phyloP scores from a whole-genome alignment of 1,140 invertebrate genomes.

The Bombus balteatus region DNA sequence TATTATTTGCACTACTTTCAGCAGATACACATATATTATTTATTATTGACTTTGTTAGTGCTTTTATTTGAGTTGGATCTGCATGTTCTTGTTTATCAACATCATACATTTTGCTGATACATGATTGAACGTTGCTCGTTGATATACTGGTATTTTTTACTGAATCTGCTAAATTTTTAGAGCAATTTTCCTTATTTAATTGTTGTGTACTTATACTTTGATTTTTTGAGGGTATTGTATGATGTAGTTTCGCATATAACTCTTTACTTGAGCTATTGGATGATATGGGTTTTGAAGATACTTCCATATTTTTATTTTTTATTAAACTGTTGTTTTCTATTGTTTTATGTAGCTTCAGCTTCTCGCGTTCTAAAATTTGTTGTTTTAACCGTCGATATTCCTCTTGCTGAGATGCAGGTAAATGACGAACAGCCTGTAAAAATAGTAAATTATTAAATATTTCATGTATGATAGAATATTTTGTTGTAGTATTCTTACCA shows the following conservation, averaged over 20 bases:
- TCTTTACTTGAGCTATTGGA: constrained; percentile 21
- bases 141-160: background rate
- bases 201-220: constrained; percentile 22
- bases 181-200: constrained; percentile 25
- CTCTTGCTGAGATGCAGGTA: constrained; percentile 78
- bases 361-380: constrained; percentile 76
- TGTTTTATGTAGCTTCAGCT: constrained; percentile 66
- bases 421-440: constrained; percentile 80
- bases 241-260: constrained; percentile 34
- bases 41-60: constrained; percentile 9
- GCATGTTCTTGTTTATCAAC: constrained; percentile 19
- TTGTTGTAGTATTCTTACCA: constrained; percentile 61
- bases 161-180: constrained; percentile 29
- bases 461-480: background rate
- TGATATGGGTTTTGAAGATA: constrained; percentile 11
- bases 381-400: constrained; percentile 81
- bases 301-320: constrained; percentile 31
- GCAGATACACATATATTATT: constrained; percentile 35
- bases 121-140: background rate
- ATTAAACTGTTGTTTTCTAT: constrained; percentile 27
- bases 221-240: background rate
- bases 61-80: constrained; percentile 13
- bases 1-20: constrained; percentile 12
- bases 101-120: background rate
- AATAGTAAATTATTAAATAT: constrained; percentile 29